A percentile compares a stretch with the other conserved stretches of the same genome.
Conservation (phyloP, 1,140 invertebrate species). For the Cephus cinctus region DNA sequence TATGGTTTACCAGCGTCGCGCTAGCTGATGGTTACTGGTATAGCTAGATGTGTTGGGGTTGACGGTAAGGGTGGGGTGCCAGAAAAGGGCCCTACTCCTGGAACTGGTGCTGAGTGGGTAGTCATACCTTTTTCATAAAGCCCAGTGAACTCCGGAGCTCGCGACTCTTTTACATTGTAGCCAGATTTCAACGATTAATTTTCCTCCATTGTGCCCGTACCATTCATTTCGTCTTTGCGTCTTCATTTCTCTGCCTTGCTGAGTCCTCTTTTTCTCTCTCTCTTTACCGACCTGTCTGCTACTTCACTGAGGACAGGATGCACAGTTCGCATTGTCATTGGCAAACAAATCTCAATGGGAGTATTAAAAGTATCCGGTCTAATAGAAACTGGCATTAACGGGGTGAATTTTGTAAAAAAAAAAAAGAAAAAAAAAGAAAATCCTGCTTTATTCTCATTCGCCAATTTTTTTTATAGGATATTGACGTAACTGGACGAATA, state of each 20-base stretch:
- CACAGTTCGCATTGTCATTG: conserved; percentile 43
- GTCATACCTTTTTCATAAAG: conserved; percentile 47
- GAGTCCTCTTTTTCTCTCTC: conserved; percentile 4
- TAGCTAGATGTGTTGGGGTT: no score
- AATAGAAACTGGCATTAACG: conserved; percentile 32
- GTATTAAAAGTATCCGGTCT: conserved; percentile 48
- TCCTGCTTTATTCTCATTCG: neutral
- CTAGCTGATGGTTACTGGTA: no score
- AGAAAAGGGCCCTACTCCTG: no score
- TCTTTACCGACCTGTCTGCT: neutral
- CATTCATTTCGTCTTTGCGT: neutral
- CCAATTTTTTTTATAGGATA: neutral
- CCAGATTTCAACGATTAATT: conserved; percentile 55
- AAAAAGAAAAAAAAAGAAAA: conserved; percentile 11
- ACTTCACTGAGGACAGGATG: conserved; percentile 1
- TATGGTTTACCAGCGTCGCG: conserved; percentile 30
- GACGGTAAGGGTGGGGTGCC: no score
- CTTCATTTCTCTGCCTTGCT: neutral
- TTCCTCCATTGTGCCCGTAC: conserved; percentile 35
- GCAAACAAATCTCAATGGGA: conserved; percentile 50
- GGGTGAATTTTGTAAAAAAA: conserved; percentile 5
- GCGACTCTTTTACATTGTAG: conserved; percentile 52
- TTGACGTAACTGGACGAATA: no score
- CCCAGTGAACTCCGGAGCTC: conserved; percentile 27
- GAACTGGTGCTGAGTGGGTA: no score